Base-by-base conservation (phyloP, 2,888 invertebrate genomes). In the Kuschelorhynchus macadamiae region DNA sequence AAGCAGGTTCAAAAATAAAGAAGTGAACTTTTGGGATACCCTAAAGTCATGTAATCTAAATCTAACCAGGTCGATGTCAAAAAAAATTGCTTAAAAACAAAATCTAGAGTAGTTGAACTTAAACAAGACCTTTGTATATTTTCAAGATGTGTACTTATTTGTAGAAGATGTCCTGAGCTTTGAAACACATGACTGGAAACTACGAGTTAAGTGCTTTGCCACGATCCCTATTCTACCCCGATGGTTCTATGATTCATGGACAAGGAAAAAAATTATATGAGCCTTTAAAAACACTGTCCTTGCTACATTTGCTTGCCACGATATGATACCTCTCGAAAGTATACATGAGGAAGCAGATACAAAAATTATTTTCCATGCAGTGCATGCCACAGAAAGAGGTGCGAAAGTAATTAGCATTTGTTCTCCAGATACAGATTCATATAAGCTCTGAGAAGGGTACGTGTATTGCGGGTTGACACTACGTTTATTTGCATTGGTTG, bases 171-270 rank as follows among this genome's bases (percentile, higher is more conserved):
- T 25, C 25, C 25, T 5, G 25, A 25, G 25, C 7, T 53, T 53
- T 53, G 18, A 53, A 53, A 53, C 7, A 36, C 8, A 32, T 36
- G 12, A 16, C 33, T 53, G 53, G 53, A 8, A 33, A 53, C 14
- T 33, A 14, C 36, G 53, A 53, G 33, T 36, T 53, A 33, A 33
- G 33, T 14, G 53, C 53, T 33, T 33, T 53, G 33, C 33, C 17
- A 53, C 53, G 53, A 53, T 53, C 53, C 12, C 33, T 53, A n/a
- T 53, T 32, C n/a, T n/a, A n/a, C n/a, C n/a, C n/a, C n/a, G n/a
- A n/a, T n/a, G n/a, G n/a, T n/a, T n/a, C 30, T 21, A 50, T 46
- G 21, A 46, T 46, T 53, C 7, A 53, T 18, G 2, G 2, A 53
- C 53, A 53, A 16, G 53, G 53, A 33, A 53, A 53, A 53, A 55